Evolutionary conservation across 2,797 vertebrate species (phyloP).

Genomic region (Antrozous pallidus): DNA sequence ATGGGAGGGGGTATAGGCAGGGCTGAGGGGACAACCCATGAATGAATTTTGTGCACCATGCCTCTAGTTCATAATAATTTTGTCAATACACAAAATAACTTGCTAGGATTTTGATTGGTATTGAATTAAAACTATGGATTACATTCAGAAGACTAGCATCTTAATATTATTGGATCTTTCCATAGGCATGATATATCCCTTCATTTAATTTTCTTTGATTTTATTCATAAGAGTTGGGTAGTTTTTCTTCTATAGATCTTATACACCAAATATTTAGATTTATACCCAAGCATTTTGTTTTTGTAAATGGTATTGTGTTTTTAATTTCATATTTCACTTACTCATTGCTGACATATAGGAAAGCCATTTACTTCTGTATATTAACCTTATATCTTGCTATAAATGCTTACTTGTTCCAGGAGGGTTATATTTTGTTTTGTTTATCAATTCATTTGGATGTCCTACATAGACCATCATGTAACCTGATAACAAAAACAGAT

Average conservation of each 20-base stretch:
- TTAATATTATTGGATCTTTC: not conserved
- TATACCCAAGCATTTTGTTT: not conserved
- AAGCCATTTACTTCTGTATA: not conserved
- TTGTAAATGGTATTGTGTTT: not conserved
- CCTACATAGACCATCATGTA: not conserved
- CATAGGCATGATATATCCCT: not conserved
- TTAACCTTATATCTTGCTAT: not conserved
- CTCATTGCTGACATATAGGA: not conserved
- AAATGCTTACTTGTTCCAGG: not conserved
- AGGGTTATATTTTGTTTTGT: not conserved
- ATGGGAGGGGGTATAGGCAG: too few relatives aligned
- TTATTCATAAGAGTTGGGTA: not conserved
- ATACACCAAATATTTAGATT: not conserved
- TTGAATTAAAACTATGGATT: not conserved
- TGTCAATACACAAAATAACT: not conserved
- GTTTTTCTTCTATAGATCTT: not conserved
- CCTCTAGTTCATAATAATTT: not conserved
- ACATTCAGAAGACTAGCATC: not conserved
- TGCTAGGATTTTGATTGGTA: not conserved
- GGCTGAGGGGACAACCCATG: too few relatives aligned
- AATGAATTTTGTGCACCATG: too few relatives aligned
- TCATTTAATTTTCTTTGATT: not conserved
- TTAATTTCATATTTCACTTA: not conserved
- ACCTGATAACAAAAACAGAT: not conserved
- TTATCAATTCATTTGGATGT: not conserved